Base-by-base conservation (phyloP, 2,113 vertebrate genomes). In the Lontra canadensis region DNA sequence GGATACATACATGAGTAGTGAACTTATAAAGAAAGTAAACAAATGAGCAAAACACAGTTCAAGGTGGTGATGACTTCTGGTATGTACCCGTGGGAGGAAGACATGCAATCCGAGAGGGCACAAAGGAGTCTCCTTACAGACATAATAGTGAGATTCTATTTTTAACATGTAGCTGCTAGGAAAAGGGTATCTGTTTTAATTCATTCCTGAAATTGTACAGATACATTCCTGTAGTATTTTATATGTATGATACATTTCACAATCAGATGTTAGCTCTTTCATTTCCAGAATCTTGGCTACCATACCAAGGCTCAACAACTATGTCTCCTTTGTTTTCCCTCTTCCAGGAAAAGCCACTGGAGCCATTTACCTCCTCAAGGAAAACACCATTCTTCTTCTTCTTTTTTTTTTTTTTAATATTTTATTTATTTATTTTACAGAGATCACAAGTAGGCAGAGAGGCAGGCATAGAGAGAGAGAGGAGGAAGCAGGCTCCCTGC, bases 11-110 rank as follows among this genome's bases (percentile, higher is more conserved):
- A 6, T 61, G 44, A 76, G 23, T 65, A 11, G 29, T 90, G 74
- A 83, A 82, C 65, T 73, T 49, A 39, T 85, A 59, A 87, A 36
- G 59, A 21, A 92, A 97, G 18, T n/a, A 79, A 96, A 55, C 39
- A 91, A 93, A 52, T 31, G 69, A 89, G n/a, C 52, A 57, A 92
- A 93, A 88, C 65, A 69, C 65, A 94, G 42, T 29, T 69, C 55
- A 44, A 42, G n/a, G 52, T 74, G 61, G 15, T 39, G 29, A 21
- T 44, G 39, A 44, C 3, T 21, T 88, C 82, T 67, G 6, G 7
- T 61, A 55, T 61, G 73, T 84, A 65, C 18, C 25, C 47, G 17
- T 52, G 44, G 26, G 55, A 26, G 84, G 47, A n/a, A 61, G 29
- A 34, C 20, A 79, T 25, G 3, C 14, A 14, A 42, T 57, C 52